Percentiles rank a stretch among this genome's conserved stretches.
These are phyloP conservation scores for Yponomeuta malinellus DNA, from an alignment of 2,888 invertebrate species.

Conservation along the genomic window DNA sequence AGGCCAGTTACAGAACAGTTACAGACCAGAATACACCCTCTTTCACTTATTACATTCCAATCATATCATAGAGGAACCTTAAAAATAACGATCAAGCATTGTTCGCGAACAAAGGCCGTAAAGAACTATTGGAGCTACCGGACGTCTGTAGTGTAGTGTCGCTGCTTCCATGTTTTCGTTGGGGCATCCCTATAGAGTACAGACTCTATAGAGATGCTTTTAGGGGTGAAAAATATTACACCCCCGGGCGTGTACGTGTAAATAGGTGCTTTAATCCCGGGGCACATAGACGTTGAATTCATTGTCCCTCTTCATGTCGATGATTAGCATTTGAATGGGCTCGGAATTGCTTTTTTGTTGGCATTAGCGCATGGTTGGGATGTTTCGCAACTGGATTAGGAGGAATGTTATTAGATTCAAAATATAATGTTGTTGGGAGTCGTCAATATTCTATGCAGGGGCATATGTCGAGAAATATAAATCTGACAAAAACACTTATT, in stretches of 20 bases:
- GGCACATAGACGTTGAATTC: constrained; percentile 11
- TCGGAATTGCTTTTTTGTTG: constrained; percentile 4
- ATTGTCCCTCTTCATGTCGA: not conserved
- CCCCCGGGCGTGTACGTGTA: constrained; percentile 59
- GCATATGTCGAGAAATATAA: no score
- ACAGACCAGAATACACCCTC: not conserved
- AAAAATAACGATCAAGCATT: constrained; percentile 47
- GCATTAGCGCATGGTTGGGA: not conserved
- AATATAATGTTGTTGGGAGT: no score
- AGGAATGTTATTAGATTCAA: not conserved
- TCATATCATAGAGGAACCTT: constrained; percentile 18
- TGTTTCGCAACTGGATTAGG: not conserved
- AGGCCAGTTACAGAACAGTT: no score
- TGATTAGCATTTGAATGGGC: constrained; percentile 11
- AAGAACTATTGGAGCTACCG: constrained; percentile 14
- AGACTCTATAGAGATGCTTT: not conserved
- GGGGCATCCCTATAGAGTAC: constrained; percentile 5
- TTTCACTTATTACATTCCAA: not conserved
- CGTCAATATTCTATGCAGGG: no score
- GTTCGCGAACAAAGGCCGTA: constrained; percentile 45
- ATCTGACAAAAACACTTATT: no score
- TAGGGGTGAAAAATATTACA: constrained; percentile 71
- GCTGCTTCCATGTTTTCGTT: constrained; percentile 50
- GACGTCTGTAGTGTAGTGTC: constrained; percentile 9
- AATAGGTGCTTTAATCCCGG: constrained; percentile 23